phyloP scores from a whole-genome alignment of 2,797 vertebrate species.

The Falco novaeseelandiae region DNA sequence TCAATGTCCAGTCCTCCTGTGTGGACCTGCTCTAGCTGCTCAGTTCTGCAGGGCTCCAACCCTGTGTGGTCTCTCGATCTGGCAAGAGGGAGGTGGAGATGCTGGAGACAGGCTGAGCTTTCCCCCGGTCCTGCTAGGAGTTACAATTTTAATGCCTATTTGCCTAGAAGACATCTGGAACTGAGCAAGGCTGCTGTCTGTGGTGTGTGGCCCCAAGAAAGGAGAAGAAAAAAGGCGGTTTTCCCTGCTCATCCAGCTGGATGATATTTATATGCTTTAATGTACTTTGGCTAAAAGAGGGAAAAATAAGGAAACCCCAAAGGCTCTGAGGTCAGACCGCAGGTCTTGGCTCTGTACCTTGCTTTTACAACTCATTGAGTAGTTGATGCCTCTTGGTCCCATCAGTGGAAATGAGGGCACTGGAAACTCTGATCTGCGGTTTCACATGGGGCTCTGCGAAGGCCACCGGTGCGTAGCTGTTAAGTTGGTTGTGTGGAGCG shows the following conservation, averaged over 20 bases:
- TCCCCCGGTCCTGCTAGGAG: background rate
- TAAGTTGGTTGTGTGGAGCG: background rate
- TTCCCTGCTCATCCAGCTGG: background rate
- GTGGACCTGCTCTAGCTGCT: background rate
- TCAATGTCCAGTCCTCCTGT: fast-evolving
- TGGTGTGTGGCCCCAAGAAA: background rate
- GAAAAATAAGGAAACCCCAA: background rate
- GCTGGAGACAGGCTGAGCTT: background rate
- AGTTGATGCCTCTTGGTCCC: background rate
- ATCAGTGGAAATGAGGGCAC: background rate
- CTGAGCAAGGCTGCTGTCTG: background rate
- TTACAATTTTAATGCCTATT: background rate
- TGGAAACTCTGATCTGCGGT: fast-evolving
- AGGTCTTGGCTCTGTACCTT: background rate
- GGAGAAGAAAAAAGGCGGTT: background rate
- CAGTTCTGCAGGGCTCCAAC: background rate
- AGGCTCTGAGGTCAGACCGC: background rate
- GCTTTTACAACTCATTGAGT: background rate
- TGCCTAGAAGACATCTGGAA: background rate
- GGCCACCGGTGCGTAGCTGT: fast-evolving
- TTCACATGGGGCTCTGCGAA: background rate
- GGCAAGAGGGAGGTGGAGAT: background rate
- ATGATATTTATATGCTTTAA: background rate
- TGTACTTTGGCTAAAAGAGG: background rate
- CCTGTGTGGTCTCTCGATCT: background rate